Evolutionary conservation across 2,797 vertebrate genomes (phyloP).

Genomic region (Nyctibius grandis): DNA sequence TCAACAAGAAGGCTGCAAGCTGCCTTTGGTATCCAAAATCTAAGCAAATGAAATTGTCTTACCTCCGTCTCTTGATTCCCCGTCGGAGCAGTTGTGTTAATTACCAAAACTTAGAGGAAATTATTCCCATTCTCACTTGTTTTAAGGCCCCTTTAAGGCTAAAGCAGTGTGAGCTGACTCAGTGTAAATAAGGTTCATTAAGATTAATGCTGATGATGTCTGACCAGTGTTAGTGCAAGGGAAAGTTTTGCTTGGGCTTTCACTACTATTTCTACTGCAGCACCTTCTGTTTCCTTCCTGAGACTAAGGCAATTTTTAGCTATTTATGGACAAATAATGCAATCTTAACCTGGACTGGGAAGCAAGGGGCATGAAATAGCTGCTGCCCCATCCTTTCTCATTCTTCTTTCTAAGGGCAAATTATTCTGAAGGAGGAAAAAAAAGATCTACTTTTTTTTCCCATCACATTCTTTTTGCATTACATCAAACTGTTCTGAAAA

Average conservation of each 20-base stretch:
- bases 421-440: neutral
- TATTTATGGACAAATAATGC: neutral
- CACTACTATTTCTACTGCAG: neutral
- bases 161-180: neutral
- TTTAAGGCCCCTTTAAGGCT: neutral
- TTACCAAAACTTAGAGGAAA: constrained; percentile 3
- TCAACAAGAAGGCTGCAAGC: neutral
- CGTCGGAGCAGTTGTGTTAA: neutral
- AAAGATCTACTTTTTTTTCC: neutral
- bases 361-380: neutral
- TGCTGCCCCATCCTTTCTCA: neutral
- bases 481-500: neutral
- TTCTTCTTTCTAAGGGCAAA: neutral
- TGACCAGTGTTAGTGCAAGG: neutral
- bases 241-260: neutral
- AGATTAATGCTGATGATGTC: neutral
- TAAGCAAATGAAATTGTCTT: neutral
- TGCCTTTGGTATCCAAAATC: neutral
- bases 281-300: neutral
- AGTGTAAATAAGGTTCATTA: neutral
- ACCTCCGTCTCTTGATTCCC: neutral
- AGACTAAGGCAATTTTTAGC: neutral
- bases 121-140: neutral
- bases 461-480: neutral
- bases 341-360: neutral